Percentiles rank a stretch among this genome's conserved stretches.
These are phyloP conservation scores for Myiozetetes cayanensis DNA, from an alignment of 2,113 vertebrate genomes.

Conservation along the genomic window DNA sequence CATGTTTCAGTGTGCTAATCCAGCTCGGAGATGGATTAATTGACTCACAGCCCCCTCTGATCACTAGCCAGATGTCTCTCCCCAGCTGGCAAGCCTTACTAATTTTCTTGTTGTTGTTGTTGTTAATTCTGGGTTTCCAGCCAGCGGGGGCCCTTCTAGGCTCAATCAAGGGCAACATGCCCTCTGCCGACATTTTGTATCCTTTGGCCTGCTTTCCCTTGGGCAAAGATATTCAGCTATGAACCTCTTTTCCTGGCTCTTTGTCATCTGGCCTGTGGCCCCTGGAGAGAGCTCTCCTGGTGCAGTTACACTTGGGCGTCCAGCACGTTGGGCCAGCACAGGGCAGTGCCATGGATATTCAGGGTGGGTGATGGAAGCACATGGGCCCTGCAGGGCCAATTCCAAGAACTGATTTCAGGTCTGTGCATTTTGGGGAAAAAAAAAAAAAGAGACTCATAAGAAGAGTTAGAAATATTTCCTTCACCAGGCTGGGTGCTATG, in stretches of 20 bases:
- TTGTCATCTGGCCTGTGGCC: constrained; percentile 45
- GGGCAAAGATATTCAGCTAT: constrained; percentile 42
- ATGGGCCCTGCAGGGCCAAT: no score
- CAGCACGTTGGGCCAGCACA: neutral
- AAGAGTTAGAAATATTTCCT: neutral
- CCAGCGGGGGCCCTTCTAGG: constrained; percentile 50
- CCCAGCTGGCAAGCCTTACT: constrained; percentile 66
- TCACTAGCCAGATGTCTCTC: constrained; percentile 71
- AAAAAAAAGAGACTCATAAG: neutral
- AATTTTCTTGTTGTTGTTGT: constrained; percentile 60
- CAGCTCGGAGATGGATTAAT: constrained; percentile 56
- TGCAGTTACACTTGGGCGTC: neutral
- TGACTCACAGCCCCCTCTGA: constrained; percentile 60
- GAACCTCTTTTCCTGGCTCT: constrained; percentile 9
- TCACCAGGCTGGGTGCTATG: fast-evolving
- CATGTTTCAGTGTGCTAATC: constrained; percentile 52
- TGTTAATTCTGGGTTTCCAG: constrained; percentile 65
- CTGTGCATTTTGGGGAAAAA: fast-evolving
- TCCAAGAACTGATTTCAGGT: neutral
- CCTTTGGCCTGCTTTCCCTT: constrained; percentile 39
- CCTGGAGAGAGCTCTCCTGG: constrained; percentile 20
- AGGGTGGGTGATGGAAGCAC: neutral
- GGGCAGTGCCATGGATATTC: neutral
- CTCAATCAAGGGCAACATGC: constrained; percentile 62
- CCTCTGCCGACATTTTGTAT: constrained; percentile 59